Evolutionary conservation across 2,888 invertebrate genomes (phyloP), one percentile per base, ranked within the genome.

Genomic region (Xestobium rufovillosum): DNA sequence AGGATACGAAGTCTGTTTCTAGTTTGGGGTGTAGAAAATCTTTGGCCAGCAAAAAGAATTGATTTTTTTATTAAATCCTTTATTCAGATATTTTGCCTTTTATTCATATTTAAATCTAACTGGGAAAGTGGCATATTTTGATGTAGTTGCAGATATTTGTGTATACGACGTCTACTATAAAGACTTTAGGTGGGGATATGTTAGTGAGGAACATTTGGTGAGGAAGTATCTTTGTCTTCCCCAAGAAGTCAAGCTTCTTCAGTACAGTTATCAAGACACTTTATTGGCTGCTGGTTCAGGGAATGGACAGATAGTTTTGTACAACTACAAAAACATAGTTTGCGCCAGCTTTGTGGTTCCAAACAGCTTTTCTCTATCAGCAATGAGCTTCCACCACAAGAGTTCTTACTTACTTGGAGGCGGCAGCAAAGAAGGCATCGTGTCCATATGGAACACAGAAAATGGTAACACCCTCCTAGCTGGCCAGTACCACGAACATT

Each of bases 221-320:
- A 33, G 47, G 29, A 42, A 39, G n/a, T 47, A 45, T 31, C 36
- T 34, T 2, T 14, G 11, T 14, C 41, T 56, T 14, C 55, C 57
- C 10, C 41, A 47, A 4, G 32, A 43, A 2, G 47, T 60, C 15
- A 48, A 50, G 27, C 44, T 53, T 34, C 38, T 63, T 25, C 52
- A 56, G 11, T 60, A 56, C 37, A 54, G 53, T 2, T 38, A 39
- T 3, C 49, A 55, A 12, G 60, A 60, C 39, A 45, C 45, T 9
- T 49, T 50, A 36, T 34, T 55, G n/a, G 48, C 48, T 4, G 47
- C 44, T 3, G 51, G 52, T 14, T 48, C 46, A 27, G 23, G 34
- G 8, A 47, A 44, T 26, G 50, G 50, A 2, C 43, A 48, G 11
- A 46, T 55, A 11, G 43, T 48, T 14, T 39, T 55, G 30, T 50